phyloP scores from a whole-genome alignment of 2,113 vertebrate species.

The Toxostoma redivivum region DNA sequence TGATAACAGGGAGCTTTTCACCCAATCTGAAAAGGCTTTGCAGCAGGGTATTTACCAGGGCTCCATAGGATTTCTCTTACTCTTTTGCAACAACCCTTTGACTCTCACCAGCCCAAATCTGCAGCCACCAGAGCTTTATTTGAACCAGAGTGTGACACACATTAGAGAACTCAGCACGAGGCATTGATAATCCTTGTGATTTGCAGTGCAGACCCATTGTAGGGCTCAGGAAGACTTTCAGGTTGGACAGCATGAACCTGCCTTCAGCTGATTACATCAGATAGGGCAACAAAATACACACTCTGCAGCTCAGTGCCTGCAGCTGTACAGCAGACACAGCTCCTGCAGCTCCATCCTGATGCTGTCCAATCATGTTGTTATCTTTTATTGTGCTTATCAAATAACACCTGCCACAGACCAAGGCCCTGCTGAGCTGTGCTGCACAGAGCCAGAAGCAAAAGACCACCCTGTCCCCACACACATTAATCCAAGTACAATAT shows the following conservation, averaged over 20 bases:
- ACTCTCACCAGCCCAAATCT: neutral
- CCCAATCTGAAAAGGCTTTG: neutral
- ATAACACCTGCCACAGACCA: neutral
- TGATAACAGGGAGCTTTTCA: neutral
- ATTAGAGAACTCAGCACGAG: neutral
- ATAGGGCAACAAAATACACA: neutral
- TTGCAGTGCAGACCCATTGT: neutral
- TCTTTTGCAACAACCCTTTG: neutral
- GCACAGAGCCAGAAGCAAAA: neutral
- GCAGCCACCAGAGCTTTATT: neutral
- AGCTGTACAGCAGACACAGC: neutral
- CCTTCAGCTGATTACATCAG: neutral
- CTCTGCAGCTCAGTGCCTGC: neutral
- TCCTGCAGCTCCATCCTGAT: neutral
- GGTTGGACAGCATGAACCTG: neutral
- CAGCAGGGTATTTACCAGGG: neutral
- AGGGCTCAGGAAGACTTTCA: neutral
- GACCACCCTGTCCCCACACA: neutral
- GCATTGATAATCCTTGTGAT: neutral
- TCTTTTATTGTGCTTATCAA: neutral
- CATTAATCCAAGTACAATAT: neutral
- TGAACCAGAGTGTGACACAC: neutral
- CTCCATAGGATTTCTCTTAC: neutral
- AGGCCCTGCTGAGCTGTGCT: neutral
- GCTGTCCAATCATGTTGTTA: rapidly evolving